Conservation (phyloP, 2,797 vertebrate species). For the Silurus lanzhouensis region DNA sequence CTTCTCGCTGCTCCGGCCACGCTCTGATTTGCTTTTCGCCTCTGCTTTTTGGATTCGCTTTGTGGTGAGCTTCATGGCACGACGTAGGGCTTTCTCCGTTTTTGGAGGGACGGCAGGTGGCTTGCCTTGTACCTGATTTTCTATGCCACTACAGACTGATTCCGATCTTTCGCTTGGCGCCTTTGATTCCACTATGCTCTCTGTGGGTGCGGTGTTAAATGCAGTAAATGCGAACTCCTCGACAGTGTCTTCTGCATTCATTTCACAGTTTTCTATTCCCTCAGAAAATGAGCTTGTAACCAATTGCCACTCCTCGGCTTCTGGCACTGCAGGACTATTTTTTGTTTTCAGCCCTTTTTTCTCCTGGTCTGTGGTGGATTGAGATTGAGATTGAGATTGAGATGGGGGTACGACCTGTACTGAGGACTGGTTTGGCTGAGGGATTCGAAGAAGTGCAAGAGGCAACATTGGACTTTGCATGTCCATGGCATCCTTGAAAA, state of each 20-base stretch:
- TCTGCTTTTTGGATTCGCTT: slow-evolving; percentile 85
- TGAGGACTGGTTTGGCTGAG: slow-evolving; percentile 49
- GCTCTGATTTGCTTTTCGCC: slow-evolving; percentile 67
- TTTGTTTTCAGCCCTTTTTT: slow-evolving; percentile 51
- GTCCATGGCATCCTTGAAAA: slow-evolving; percentile 51
- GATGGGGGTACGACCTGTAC: slow-evolving; percentile 39
- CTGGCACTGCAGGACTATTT: slow-evolving; percentile 63
- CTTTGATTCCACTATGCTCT: slow-evolving; percentile 51
- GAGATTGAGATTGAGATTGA: slow-evolving; percentile 53
- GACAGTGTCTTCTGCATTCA: slow-evolving; percentile 59
- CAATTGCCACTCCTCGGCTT: slow-evolving; percentile 64
- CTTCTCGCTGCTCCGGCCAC: slow-evolving; percentile 58
- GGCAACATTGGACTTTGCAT: slow-evolving; percentile 26
- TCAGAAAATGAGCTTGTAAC: slow-evolving; percentile 67
- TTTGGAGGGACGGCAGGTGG: slow-evolving; percentile 91
- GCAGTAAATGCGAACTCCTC: slow-evolving; percentile 54
- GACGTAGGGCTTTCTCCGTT: slow-evolving; percentile 89
- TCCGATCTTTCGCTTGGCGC: slow-evolving; percentile 69
- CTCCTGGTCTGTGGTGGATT: slow-evolving; percentile 50
- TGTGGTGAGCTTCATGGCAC: slow-evolving; percentile 88
- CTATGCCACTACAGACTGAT: slow-evolving; percentile 70
- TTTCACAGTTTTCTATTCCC: slow-evolving; percentile 62
- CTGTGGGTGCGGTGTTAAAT: slow-evolving; percentile 26
- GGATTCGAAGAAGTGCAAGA: background rate
- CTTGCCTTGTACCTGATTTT: slow-evolving; percentile 74